These are phyloP conservation scores for Cantharis flavilabris DNA, from an alignment of 2,888 invertebrate genomes.

Conservation along the genomic window DNA sequence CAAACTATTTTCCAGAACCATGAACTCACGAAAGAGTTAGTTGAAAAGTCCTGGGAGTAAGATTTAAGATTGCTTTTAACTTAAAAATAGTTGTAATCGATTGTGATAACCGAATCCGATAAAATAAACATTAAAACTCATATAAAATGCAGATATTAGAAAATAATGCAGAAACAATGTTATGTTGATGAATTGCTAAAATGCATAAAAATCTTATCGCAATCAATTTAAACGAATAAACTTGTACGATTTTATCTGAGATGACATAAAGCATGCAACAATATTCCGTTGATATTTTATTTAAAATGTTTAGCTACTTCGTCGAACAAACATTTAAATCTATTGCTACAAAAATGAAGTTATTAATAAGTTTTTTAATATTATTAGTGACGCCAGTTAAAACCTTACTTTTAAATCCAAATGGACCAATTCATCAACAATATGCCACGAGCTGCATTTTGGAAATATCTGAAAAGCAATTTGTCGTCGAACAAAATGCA, in stretches of 20 bases:
- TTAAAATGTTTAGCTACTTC: neutral
- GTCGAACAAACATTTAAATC: neutral
- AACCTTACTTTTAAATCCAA: conserved; percentile 9
- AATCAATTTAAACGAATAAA: conserved; percentile 22
- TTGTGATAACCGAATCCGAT: neutral
- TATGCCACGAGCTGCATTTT: conserved; percentile 21
- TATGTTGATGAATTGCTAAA: neutral
- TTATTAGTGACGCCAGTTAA: neutral
- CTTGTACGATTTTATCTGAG: conserved; percentile 18
- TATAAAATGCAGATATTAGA: neutral
- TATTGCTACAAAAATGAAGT: neutral
- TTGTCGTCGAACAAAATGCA: neutral
- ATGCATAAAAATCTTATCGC: neutral
- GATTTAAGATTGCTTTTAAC: neutral
- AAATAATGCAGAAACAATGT: neutral
- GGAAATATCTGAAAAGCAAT: conserved; percentile 11
- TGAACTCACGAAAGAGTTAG: neutral
- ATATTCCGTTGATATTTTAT: neutral
- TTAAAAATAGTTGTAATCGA: neutral
- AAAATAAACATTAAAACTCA: neutral
- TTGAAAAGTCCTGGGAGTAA: neutral
- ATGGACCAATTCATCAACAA: conserved; percentile 13
- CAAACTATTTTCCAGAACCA: neutral
- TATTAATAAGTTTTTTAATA: neutral
- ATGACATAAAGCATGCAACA: conserved; percentile 3